phyloP scores from a whole-genome alignment of 2,113 vertebrate species.

The Lophius piscatorius region DNA sequence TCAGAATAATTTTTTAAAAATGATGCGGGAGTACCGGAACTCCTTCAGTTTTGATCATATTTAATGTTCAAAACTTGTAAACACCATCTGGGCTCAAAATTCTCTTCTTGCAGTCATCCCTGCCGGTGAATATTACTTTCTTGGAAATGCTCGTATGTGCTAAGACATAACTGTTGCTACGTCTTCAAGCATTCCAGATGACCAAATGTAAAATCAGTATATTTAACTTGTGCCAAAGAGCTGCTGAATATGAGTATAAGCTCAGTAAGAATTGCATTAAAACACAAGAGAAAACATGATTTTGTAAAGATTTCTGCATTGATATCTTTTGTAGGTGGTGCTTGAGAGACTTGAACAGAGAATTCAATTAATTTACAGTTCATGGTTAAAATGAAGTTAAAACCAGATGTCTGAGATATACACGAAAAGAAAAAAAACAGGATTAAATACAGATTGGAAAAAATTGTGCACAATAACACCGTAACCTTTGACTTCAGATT shows the following conservation, averaged over 20 bases:
- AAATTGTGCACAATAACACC: constrained; percentile 50
- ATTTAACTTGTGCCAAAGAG: constrained; percentile 3
- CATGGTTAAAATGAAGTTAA: constrained; percentile 45
- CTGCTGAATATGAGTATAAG: constrained; percentile 9
- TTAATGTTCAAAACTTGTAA: constrained; percentile 11
- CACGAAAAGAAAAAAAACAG: background rate
- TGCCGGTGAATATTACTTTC: constrained; percentile 53
- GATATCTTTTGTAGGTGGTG: constrained; percentile 33
- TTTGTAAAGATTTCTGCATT: constrained; percentile 29
- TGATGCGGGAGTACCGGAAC: no score
- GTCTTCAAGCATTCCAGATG: constrained; percentile 53
- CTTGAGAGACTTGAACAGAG: constrained; percentile 8
- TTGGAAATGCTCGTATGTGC: constrained; percentile 44
- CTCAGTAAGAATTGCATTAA: no score
- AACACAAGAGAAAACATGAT: constrained; percentile 14
- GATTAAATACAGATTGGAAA: constrained; percentile 28
- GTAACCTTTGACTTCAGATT: constrained; percentile 53
- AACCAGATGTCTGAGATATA: constrained; percentile 32
- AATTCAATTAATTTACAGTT: constrained; percentile 20
- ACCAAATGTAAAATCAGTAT: constrained; percentile 11
- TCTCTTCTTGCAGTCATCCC: constrained; percentile 18
- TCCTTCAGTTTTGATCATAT: constrained; percentile 1
- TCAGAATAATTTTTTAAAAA: constrained; percentile 6
- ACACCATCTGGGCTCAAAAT: constrained; percentile 9
- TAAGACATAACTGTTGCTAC: constrained; percentile 30